These are phyloP conservation scores for Halocaridina rubra DNA, from an alignment of 2,888 invertebrate species.

Conservation along the genomic window DNA sequence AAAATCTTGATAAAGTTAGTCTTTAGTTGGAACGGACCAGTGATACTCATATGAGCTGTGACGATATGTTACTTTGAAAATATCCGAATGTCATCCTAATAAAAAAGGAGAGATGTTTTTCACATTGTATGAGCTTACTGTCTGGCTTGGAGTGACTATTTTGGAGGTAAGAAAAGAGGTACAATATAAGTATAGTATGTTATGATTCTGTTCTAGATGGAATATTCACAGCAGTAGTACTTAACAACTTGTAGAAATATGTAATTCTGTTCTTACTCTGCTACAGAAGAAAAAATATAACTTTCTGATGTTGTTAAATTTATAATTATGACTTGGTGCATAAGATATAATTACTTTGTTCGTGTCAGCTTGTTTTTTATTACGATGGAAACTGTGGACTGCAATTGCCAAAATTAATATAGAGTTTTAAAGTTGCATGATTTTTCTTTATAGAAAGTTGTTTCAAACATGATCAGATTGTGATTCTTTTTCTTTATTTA, in stretches of 20 bases:
- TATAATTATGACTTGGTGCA: background rate
- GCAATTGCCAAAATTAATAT: background rate
- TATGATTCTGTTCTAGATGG: background rate
- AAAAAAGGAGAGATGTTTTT: too few relatives aligned
- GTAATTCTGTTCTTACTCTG: too few relatives aligned
- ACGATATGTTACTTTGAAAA: too few relatives aligned
- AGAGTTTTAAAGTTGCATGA: background rate
- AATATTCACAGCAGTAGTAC: background rate
- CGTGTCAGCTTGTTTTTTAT: background rate
- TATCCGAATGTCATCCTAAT: too few relatives aligned
- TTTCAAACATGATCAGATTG: background rate
- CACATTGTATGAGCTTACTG: conserved; percentile 87
- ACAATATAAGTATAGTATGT: background rate
- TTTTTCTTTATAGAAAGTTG: background rate
- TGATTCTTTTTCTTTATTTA: background rate
- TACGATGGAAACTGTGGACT: background rate
- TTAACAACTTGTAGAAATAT: background rate
- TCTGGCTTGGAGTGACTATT: conserved; percentile 93
- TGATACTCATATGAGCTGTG: too few relatives aligned
- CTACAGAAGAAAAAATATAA: too few relatives aligned
- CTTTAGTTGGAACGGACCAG: too few relatives aligned
- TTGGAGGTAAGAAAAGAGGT: conserved; percentile 73
- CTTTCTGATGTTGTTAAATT: background rate
- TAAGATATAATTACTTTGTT: too few relatives aligned
- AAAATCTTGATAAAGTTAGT: too few relatives aligned